Conservation (phyloP, 2,888 invertebrate species). For the Lapara coniferarum region DNA sequence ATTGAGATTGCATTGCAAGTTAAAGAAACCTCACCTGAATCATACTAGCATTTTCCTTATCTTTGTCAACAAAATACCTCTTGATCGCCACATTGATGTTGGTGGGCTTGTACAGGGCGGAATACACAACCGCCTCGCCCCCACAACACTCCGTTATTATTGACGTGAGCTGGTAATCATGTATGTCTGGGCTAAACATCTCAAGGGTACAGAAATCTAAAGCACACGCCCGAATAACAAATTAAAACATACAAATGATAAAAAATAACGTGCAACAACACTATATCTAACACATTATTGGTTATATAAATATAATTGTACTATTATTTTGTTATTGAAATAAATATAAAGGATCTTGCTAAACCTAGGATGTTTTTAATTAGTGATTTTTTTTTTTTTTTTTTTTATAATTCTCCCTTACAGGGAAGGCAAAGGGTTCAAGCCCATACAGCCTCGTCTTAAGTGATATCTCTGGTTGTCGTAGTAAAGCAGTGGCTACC, state of each 20-base stretch:
- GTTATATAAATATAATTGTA: constrained; percentile 19
- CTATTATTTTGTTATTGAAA: constrained; percentile 13
- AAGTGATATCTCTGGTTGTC: no score
- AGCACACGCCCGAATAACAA: constrained; percentile 30
- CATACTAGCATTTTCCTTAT: constrained; percentile 84
- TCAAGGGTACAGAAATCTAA: constrained; percentile 34
- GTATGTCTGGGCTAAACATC: constrained; percentile 85
- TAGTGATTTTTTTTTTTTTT: constrained; percentile 3
- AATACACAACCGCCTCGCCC: constrained; percentile 87
- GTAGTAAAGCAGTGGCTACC: no score
- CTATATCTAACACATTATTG: constrained; percentile 7
- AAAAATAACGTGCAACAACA: constrained; percentile 12
- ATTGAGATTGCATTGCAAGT: not conserved
- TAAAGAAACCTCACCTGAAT: constrained; percentile 74
- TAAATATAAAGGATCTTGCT: not conserved
- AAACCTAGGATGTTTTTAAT: constrained; percentile 15
- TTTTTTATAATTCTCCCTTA: no score
- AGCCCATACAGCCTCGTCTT: no score
- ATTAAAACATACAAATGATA: constrained; percentile 24
- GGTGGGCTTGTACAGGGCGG: constrained; percentile 86
- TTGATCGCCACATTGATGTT: constrained; percentile 89
- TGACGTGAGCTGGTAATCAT: constrained; percentile 87
- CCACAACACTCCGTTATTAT: constrained; percentile 88
- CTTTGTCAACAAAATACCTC: constrained; percentile 89
- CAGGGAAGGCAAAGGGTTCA: no score